Base-by-base conservation (phyloP, 2,797 vertebrate genomes). In the Rhodeus uyekii region DNA sequence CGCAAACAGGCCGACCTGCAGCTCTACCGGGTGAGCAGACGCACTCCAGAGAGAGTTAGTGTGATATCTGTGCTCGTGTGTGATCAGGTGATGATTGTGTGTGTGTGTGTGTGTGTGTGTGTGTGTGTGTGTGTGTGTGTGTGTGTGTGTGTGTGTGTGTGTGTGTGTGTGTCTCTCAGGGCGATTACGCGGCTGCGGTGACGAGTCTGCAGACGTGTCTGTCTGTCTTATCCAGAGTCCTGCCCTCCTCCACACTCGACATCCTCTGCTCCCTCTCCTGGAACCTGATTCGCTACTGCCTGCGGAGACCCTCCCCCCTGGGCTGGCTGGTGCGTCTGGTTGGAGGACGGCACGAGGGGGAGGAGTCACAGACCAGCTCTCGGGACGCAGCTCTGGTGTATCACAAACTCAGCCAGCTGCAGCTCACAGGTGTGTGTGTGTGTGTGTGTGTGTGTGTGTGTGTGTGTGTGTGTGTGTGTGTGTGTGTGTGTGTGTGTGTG, bases 1-100 rank as follows among this genome's bases (percentile, higher is more conserved):
- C 95, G 97, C 88, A 98, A 98, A 84, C 98, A 99, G 77, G 98
- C 98, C 0, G 98, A 99, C 88, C 88, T 98, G 72, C 96, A 99
- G 87, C 93, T 99, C 8, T 93, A 96, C 86, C 93, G 96, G 92
- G 98, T 99, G 79, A 50, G 24, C 58, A 48, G 19, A 50, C 29
- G 55, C 61, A 68, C 61, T 53, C 24, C 60, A 69, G 2, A 29
- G 9, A 75, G 22, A 34, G 22, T 24, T 10, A 0, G 50, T 55
- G n/a, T 16, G 55, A 60, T 29, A 3, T 60, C 29, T 60, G 24
- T 29, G 58, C 2, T 27, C 16, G 55, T 2, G 2, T 60, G 55
- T 60, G n/a, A 24, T 73, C 29, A 10, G 27, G 0, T 34, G 27
- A 8, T 63, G 29, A 18, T 8, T 19, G 42, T 71, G 48, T 50